Base-by-base conservation (phyloP, 2,888 invertebrate species). In the Hypomecis punctinalis region DNA sequence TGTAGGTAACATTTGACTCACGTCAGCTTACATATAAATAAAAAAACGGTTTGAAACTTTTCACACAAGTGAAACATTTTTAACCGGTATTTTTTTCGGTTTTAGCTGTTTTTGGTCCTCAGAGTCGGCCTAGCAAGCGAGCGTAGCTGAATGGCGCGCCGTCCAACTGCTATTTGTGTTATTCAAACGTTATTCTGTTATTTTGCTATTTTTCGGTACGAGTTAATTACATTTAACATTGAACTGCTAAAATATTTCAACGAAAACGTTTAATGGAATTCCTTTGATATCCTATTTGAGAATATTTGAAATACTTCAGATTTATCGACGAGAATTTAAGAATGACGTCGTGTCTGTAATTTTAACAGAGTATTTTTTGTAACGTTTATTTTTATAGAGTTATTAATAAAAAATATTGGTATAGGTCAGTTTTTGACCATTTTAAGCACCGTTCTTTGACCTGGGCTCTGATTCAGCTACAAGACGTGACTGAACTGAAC, bases 91-190 rank as follows among this genome's bases (percentile, higher is more conserved):
- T 35, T 46, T 42, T 40, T 45, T 4, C 45, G n/a, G 6, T 46
- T 23, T 0, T 23, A 52, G 4, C 10, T n/a, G 13, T 6, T 43
- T 54, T 49, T 49, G 13, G 48, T 54, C 63, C 40, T 47, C 7
- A 8, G 10, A 11, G 48, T 2, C 37, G 23, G 37, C 39, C 35
- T n/a, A 36, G 56, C 36, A 37, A 51, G 51, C 55, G 48, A 61
- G 10, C 62, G 59, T 55, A 60, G 51, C 67, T 72, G 75, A 76
- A 78, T 74, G 66, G 74, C 68, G 62, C 46, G 62, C 54, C 49
- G 61, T 59, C 49, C 45, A 8, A 61, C 46, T 52, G 47, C 61
- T 65, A 68, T 67, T 68, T 69, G 59, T 61, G 63, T 60, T 71
- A 69, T 67, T 71, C 54, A 65, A 68, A 66, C 59, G 36, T 46